Base-by-base conservation (phyloP, 2,888 invertebrate species). In the Herminia tarsipennalis region DNA sequence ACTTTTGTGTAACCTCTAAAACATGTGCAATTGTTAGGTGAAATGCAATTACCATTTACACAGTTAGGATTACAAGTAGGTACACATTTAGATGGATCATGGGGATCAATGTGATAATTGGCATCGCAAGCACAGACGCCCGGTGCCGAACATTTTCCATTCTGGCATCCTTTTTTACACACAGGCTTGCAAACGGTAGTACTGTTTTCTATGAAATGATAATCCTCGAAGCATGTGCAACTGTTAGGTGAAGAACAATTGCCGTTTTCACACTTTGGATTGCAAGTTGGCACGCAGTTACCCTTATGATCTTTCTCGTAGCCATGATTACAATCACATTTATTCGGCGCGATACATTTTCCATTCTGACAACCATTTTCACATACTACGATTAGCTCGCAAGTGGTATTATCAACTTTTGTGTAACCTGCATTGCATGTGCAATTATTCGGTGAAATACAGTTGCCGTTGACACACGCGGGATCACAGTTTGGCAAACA, bases 71-170 rank as follows among this genome's bases (percentile, higher is more conserved):
- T 9, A 13, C 52, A 52, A 14, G 5, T 17, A 1, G 52, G 52
- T 9, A 16, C 5, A 14, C 52, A 52, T 5, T 37, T 33, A 9
- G 2, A 47, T 24, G 1, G 18, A 10, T 49, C 14, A 5, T n/a
- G 5, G 3, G 52, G 44, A 5, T 62, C 41, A n/a, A 12, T 1
- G 18, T 12, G 10, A 42, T 82, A 90, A 1, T 88, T 91, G 13
- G 57, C 59, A 17, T 79, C 67, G 48, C 92, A 92, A 5, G 62
- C 57, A 28, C 92, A 92, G 9, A 66, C 61, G 0, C 83, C 68
- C 0, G 86, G 86, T 0, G 71, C 81, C 1, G 72, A 55, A 45
- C 92, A 92, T 0, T 58, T 59, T 3, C 58, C 58, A 13, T 42
- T 28, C 1, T 12, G 0, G 20, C 58, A 59, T 3, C n/a, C 22